phyloP scores from a whole-genome alignment of 2,113 vertebrate genomes.

The Neodontobutis hainanensis region DNA sequence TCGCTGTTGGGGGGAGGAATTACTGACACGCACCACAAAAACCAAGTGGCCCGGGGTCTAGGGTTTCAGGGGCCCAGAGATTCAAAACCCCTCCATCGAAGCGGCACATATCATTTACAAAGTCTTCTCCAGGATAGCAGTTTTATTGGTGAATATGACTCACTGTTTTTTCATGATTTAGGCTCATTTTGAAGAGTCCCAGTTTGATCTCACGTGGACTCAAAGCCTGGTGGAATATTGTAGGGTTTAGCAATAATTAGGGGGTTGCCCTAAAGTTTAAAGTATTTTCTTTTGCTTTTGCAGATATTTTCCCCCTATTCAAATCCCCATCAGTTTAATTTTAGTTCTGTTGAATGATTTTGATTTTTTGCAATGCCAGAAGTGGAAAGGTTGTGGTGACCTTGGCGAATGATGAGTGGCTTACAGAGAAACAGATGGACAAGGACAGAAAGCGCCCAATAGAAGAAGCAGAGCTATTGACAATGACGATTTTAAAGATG shows the following conservation, averaged over 20 bases:
- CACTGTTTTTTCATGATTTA: slow-evolving; percentile 60
- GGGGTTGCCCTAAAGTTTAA: slow-evolving; percentile 64
- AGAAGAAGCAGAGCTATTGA: slow-evolving; percentile 4
- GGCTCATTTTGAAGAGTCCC: slow-evolving; percentile 41
- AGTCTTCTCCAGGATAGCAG: slow-evolving; percentile 64
- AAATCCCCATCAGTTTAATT: slow-evolving; percentile 38
- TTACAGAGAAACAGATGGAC: slow-evolving; percentile 30
- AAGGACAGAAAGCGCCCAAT: slow-evolving; percentile 13
- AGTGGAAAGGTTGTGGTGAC: slow-evolving; percentile 48
- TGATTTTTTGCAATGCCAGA: slow-evolving; percentile 34
- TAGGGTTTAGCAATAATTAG: slow-evolving; percentile 70
- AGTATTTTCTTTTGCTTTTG: slow-evolving; percentile 50
- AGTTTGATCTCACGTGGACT: slow-evolving; percentile 47
- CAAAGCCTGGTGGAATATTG: slow-evolving; percentile 58
- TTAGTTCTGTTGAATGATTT: slow-evolving; percentile 47
- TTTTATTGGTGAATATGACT: slow-evolving; percentile 75
- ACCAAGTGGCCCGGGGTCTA: slow-evolving; percentile 60
- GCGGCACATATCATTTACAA: slow-evolving; percentile 72
- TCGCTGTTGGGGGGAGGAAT: slow-evolving; percentile 58
- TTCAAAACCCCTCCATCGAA: slow-evolving; percentile 60
- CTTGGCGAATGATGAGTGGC: slow-evolving; percentile 50
- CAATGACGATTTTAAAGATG: slow-evolving; percentile 5
- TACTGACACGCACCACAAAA: slow-evolving; percentile 76
- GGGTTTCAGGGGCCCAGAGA: slow-evolving; percentile 69
- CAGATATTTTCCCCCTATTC: slow-evolving; percentile 36